Percentiles rank a stretch among this genome's conserved stretches.
phyloP scores from a whole-genome alignment of 2,113 vertebrate genomes.

The Coturnix japonica region DNA sequence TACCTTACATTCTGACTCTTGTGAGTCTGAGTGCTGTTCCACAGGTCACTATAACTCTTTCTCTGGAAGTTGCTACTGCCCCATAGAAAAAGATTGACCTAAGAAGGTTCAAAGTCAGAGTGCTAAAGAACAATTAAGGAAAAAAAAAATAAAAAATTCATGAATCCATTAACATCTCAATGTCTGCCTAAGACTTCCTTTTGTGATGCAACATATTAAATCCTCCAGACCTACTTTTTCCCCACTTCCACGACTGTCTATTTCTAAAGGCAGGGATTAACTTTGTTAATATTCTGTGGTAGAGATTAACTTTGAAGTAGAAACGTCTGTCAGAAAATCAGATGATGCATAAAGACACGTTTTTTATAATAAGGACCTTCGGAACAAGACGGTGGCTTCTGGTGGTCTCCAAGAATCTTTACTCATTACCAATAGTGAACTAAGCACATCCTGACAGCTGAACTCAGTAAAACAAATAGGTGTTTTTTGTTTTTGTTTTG shows the following conservation, averaged over 20 bases:
- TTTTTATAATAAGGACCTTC: neutral
- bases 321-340: neutral
- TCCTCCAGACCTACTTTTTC: slow-evolving; percentile 30
- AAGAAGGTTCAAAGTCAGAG: neutral
- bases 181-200: neutral
- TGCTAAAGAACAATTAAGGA: neutral
- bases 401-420: neutral
- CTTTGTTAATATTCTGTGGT: neutral
- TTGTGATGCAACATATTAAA: slow-evolving; percentile 27
- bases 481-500: neutral
- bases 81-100: neutral
- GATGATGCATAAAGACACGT: neutral
- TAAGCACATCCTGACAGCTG: neutral
- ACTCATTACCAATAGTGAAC: neutral
- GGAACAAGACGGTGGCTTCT: neutral
- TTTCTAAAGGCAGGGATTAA: neutral
- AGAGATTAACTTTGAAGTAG: slow-evolving; percentile 5
- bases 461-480: neutral
- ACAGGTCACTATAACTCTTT: too few relatives aligned
- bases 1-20: too few relatives aligned
- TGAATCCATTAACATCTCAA: neutral
- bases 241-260: neutral
- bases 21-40: too few relatives aligned
- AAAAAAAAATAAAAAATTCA: neutral
- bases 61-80: neutral